Evolutionary conservation across 2,888 invertebrate species (phyloP).

Genomic region (Busseola fusca): DNA sequence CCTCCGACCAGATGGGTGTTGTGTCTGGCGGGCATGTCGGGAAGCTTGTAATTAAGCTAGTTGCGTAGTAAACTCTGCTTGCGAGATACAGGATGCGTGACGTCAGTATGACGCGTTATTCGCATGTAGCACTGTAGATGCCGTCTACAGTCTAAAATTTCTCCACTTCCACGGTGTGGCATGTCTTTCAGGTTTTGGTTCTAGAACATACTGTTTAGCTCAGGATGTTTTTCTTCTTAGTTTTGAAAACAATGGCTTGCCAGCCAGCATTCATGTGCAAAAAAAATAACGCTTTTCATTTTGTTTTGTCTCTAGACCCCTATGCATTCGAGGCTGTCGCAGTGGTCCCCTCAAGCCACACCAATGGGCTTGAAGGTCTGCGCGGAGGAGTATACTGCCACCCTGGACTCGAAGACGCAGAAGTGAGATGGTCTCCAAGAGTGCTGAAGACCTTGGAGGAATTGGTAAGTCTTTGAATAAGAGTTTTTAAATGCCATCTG

Average conservation of each 20-base stretch:
- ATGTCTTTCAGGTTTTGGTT: too few relatives aligned
- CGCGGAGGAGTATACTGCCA: slow-evolving; percentile 90
- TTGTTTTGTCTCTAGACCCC: slow-evolving; percentile 74
- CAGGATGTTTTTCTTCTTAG: too few relatives aligned
- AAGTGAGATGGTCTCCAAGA: slow-evolving; percentile 89
- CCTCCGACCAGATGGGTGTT: too few relatives aligned
- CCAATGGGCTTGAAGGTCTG: slow-evolving; percentile 84
- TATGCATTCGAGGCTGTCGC: slow-evolving; percentile 90
- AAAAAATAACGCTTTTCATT: not conserved
- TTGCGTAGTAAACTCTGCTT: too few relatives aligned
- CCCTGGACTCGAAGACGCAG: slow-evolving; percentile 89
- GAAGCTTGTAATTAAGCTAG: too few relatives aligned
- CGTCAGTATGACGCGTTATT: too few relatives aligned
- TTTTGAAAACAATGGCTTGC: not conserved
- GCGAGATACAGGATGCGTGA: too few relatives aligned
- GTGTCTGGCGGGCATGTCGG: too few relatives aligned
- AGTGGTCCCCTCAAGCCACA: slow-evolving; percentile 85
- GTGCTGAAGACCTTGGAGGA: slow-evolving; percentile 90
- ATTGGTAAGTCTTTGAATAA: slow-evolving; percentile 67
- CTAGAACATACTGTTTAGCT: too few relatives aligned
- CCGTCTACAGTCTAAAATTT: too few relatives aligned
- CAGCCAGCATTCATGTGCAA: not conserved
- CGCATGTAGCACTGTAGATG: too few relatives aligned
- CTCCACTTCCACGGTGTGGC: too few relatives aligned
- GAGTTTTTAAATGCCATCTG: not conserved